Base-by-base conservation (phyloP, 2,113 vertebrate genomes). In the Prolemur simus region DNA sequence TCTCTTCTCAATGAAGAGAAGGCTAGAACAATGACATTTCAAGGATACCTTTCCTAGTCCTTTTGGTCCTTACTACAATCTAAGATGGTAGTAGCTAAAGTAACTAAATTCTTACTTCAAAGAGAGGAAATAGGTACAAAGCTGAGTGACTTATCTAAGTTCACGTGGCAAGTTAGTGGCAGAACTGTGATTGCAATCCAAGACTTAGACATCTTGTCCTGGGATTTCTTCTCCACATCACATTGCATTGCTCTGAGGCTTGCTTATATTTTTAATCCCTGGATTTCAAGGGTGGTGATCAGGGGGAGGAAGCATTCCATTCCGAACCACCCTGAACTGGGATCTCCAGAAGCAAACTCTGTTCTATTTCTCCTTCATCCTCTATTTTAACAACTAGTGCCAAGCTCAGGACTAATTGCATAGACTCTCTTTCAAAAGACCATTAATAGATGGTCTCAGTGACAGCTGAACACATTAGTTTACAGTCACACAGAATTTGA, bases 361-460 rank as follows among this genome's bases (percentile, higher is more conserved):
- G 18, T 58, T 66, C 47, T 20, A 47, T n/a, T 95, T 64, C 52
- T 45, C 69, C 76, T 77, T 81, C 74, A n/a, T 66, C 73, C 13
- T 17, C 37, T 20, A 2, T 56, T 60, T 88, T 74, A 77, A 2
- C 69, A 74, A 94, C 12, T 47, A 84, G 66, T 81, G 63, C 93
- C 64, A 91, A 90, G 91, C 96, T 96, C 82, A 89, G 92, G 89
- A 87, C 94, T 76, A 95, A 87, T 14, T 89, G 68, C 7, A 60
- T 42, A 92, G 78, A 92, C 86, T 54, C n/a, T 69, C 89, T 91
- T 93, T 82, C 54, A 73, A 81, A 95, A 97, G 80, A 93, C 69
- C 66, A 42, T 42, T 42, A 85, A 47, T 18, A 93, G 87, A 11
- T 42, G n/a, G 4, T 84, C 88, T 91, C 91, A 83, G 3, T 52